Conservation (phyloP, 1,140 invertebrate genomes). For the Leptestheria dahalacensis region DNA sequence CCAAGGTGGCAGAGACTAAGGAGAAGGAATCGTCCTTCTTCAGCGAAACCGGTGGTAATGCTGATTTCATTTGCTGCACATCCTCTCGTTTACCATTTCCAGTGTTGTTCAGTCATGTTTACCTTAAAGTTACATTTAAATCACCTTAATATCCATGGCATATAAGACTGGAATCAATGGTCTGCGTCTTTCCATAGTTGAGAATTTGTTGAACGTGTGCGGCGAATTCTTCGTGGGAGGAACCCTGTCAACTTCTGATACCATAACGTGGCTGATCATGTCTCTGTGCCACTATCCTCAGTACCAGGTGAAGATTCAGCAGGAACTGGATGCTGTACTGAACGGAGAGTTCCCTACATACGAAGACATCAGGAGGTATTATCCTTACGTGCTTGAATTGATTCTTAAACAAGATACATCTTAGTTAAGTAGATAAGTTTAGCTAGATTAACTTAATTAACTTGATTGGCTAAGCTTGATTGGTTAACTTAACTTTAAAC, state of each 20-base stretch:
- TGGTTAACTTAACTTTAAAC: too few relatives aligned
- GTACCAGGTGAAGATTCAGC: conserved; percentile 49
- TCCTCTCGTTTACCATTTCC: too few relatives aligned
- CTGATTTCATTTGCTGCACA: not conserved
- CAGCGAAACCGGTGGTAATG: not conserved
- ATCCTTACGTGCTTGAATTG: not conserved
- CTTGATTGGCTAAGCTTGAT: too few relatives aligned
- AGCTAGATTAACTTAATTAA: too few relatives aligned
- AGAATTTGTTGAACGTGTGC: conserved; percentile 38
- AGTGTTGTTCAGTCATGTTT: too few relatives aligned
- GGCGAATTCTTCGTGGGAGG: conserved; percentile 60
- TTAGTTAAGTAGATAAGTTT: too few relatives aligned
- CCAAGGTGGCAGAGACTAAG: not conserved
- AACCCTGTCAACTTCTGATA: conserved; percentile 63
- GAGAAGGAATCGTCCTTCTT: not conserved
- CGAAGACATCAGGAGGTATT: conserved; percentile 47
- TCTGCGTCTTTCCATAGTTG: conserved; percentile 8
- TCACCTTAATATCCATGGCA: too few relatives aligned
- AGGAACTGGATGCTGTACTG: conserved; percentile 61
- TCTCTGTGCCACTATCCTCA: conserved; percentile 59
- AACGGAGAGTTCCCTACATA: conserved; percentile 47
- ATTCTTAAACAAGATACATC: too few relatives aligned
- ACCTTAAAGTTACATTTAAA: too few relatives aligned
- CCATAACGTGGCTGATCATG: conserved; percentile 57
- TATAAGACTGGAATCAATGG: too few relatives aligned